Percentiles rank a stretch among this genome's conserved stretches.
These are phyloP conservation scores for Caenorhabditis tropicalis DNA, from an alignment of 1,140 invertebrate species.

Conservation along the genomic window DNA sequence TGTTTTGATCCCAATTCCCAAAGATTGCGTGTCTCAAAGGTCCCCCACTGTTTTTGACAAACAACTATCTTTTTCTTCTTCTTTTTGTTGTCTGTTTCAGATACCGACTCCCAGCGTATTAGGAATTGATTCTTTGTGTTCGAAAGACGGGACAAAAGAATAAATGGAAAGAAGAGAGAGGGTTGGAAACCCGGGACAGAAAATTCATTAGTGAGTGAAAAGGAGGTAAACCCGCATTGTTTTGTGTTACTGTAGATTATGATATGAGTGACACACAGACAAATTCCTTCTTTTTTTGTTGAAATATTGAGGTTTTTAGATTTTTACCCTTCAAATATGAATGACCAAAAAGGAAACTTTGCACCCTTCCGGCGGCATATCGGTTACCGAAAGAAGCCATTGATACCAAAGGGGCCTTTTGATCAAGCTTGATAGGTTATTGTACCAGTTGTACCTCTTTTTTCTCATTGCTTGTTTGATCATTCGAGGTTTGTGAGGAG, in stretches of 20 bases:
- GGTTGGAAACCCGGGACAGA: slow-evolving; percentile 1
- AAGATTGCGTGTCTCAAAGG: not conserved
- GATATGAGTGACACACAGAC: slow-evolving; percentile 15
- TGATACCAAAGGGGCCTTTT: not conserved
- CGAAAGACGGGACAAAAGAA: not conserved
- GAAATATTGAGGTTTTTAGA: not conserved
- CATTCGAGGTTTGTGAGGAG: not conserved
- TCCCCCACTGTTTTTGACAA: not conserved
- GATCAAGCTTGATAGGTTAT: slow-evolving; percentile 36
- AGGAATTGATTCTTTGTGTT: not conserved
- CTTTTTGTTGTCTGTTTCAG: not conserved
- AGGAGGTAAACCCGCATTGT: not conserved
- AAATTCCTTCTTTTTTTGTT: not conserved
- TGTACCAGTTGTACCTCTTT: slow-evolving; percentile 13
- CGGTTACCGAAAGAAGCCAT: not conserved
- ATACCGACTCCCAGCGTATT: slow-evolving; percentile 5
- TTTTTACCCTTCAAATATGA: not conserved
- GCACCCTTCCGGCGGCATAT: not conserved
- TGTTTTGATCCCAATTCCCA: slow-evolving; percentile 1
- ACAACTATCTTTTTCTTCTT: not conserved
- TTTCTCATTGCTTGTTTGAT: slow-evolving; percentile 41
- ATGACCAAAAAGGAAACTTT: not conserved
- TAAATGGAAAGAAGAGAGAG: too few species aligned
- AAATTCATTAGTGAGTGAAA: slow-evolving; percentile 31
- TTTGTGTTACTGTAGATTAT: slow-evolving; percentile 42